Conservation (phyloP, 2,888 invertebrate genomes). For the Pseudococcus jackbeardsleyi region DNA sequence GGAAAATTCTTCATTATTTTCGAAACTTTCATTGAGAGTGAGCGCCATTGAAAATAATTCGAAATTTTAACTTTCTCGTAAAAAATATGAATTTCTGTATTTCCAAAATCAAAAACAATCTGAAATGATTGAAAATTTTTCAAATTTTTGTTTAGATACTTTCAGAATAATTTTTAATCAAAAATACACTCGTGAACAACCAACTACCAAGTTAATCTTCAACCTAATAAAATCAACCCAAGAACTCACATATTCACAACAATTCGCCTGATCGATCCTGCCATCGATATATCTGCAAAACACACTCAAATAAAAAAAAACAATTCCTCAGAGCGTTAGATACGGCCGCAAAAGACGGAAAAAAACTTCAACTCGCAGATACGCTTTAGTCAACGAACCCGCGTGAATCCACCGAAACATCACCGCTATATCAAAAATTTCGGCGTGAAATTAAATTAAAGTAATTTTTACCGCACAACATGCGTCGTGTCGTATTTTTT, state of each 20-base stretch:
- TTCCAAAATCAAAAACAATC: no score
- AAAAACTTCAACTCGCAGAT: not conserved
- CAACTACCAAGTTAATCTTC: not conserved
- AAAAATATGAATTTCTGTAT: no score
- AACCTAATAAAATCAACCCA: not conserved
- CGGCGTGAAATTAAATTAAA: constrained; percentile 42
- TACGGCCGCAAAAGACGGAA: not conserved
- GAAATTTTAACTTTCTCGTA: no score
- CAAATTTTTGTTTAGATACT: no score
- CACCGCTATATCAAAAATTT: not conserved
- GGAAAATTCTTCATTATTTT: no score
- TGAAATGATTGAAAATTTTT: no score
- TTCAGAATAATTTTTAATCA: no score
- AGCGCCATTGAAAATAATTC: no score
- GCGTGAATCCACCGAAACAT: constrained; percentile 21
- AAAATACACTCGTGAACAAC: not conserved
- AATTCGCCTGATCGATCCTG: not conserved
- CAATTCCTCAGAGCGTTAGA: not conserved
- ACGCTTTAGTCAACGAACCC: constrained; percentile 13
- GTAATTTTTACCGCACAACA: constrained; percentile 37
- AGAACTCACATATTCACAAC: not conserved
- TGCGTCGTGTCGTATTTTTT: not conserved
- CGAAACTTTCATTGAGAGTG: no score
- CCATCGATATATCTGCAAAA: not conserved
- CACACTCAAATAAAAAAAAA: not conserved